phyloP scores from a whole-genome alignment of 2,113 vertebrate species.

The Neolamprologus devosi region DNA sequence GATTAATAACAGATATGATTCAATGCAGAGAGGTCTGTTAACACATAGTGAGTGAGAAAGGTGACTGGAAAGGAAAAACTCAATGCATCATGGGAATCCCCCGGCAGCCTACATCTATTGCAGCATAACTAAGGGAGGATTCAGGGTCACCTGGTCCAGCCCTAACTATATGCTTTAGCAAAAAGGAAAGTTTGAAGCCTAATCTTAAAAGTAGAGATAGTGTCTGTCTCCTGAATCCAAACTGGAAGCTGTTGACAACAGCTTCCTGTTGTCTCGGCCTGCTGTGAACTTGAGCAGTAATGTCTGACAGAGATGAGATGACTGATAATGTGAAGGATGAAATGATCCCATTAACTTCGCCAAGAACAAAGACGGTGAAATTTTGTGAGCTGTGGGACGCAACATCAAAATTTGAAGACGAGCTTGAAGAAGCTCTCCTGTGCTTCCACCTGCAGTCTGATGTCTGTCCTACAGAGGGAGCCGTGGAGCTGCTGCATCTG shows the following conservation, averaged over 20 bases:
- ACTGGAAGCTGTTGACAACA: no score
- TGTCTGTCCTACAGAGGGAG: not conserved
- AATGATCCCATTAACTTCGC: not conserved
- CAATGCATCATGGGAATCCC: no score
- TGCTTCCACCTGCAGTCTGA: not conserved
- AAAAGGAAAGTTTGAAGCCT: no score
- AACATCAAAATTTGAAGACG: not conserved
- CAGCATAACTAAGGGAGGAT: no score
- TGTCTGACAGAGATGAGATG: not conserved
- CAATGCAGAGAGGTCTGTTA: rapidly evolving
- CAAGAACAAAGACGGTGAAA: not conserved
- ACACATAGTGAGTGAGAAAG: rapidly evolving
- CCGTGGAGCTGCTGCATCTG: not conserved
- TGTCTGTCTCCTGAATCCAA: no score
- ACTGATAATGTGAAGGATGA: not conserved
- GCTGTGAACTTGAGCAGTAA: not conserved
- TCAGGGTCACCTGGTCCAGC: no score
- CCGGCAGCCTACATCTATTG: rapidly evolving
- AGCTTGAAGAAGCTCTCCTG: not conserved
- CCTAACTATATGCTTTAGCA: no score
- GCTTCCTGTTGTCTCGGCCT: no score
- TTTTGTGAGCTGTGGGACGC: not conserved
- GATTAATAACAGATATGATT: no score
- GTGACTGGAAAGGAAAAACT: no score
- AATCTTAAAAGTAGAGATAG: no score